Evolutionary conservation across 1,140 invertebrate species (phyloP).

Genomic region (Musca domestica): DNA sequence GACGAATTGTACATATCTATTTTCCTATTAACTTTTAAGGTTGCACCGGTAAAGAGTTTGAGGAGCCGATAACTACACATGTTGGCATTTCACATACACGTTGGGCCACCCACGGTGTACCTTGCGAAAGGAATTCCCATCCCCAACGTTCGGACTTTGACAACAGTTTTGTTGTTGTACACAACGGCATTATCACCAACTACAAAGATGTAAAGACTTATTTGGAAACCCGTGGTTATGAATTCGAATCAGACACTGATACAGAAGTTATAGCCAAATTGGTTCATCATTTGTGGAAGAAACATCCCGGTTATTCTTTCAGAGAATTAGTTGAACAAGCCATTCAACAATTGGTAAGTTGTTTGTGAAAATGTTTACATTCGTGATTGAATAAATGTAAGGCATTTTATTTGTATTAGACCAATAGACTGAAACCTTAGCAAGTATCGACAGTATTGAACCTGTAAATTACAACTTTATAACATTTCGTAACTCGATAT

Average conservation of each 20-base stretch:
- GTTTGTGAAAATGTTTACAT: neutral
- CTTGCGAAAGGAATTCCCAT: constrained; percentile 90
- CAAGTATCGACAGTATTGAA: no score
- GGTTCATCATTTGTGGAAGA: constrained; percentile 88
- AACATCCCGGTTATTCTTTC: constrained; percentile 88
- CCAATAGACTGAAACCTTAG: no score
- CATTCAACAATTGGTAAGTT: constrained; percentile 78
- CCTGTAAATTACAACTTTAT: no score
- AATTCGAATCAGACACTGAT: constrained; percentile 97
- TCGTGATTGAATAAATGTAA: neutral
- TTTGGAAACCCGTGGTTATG: constrained; percentile 84
- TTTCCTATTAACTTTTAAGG: constrained; percentile 27
- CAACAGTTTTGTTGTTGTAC: constrained; percentile 95
- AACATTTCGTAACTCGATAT: neutral
- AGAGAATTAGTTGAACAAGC: constrained; percentile 95
- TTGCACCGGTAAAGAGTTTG: constrained; percentile 43
- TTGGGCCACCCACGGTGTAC: constrained; percentile 99
- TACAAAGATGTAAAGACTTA: constrained; percentile 98
- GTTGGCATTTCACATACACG: constrained; percentile 98
- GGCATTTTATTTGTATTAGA: no score
- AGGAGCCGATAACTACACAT: constrained; percentile 62
- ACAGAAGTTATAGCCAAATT: constrained; percentile 99
- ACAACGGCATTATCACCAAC: constrained; percentile 99
- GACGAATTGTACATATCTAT: neutral
- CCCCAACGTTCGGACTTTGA: constrained; percentile 89